These are phyloP conservation scores for Onychorhynchus coronatus DNA, from an alignment of 2,113 vertebrate species.

Conservation along the genomic window DNA sequence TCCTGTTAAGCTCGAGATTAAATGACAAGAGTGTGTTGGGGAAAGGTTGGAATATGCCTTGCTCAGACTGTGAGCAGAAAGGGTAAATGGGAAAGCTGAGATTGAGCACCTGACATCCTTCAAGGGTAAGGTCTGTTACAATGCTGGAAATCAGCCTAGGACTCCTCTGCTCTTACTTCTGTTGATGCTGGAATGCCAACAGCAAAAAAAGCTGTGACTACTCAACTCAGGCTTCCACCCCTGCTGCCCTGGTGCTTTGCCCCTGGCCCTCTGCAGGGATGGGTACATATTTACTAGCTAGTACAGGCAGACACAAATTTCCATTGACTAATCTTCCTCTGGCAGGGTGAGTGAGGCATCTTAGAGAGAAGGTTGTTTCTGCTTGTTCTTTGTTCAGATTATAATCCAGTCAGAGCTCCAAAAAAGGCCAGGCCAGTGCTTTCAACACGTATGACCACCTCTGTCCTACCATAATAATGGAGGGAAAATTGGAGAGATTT, in stretches of 20 bases:
- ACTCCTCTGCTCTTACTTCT: constrained; percentile 19
- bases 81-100: neutral
- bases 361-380: neutral
- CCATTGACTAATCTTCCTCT: constrained; percentile 32
- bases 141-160: constrained; percentile 44
- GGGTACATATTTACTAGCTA: neutral
- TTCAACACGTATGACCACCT: neutral
- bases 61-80: neutral
- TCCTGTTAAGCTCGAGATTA: neutral
- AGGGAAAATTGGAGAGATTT: neutral
- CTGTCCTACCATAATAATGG: neutral
- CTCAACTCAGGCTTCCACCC: neutral
- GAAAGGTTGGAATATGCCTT: neutral
- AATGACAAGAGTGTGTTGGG: neutral
- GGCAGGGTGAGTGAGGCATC: neutral
- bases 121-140: neutral
- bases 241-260: neutral
- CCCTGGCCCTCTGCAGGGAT: neutral
- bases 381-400: neutral
- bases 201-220: neutral
- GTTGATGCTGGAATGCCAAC: neutral
- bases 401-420: neutral
- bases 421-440: neutral
- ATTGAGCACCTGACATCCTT: neutral
- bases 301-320: constrained; percentile 11